A percentile compares a stretch with the other conserved stretches of the same genome.
Evolutionary conservation across 2,888 invertebrate species (phyloP).

Genomic region (Gymnosoma rotundatum): DNA sequence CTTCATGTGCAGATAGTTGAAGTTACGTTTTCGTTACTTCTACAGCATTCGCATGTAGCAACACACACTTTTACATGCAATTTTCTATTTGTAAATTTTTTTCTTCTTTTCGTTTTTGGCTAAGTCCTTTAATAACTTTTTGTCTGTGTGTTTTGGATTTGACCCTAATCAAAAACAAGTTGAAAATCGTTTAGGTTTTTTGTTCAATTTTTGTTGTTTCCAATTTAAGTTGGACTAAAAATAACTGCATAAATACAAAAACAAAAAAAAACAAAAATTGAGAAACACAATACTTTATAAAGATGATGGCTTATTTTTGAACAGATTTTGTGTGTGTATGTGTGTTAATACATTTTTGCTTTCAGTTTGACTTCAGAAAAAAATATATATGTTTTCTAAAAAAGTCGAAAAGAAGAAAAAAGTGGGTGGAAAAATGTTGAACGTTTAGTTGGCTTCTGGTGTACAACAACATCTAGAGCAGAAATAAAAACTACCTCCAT

Average conservation of each 20-base stretch:
- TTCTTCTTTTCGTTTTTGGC: conserved; percentile 19
- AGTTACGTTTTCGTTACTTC: conserved; percentile 48
- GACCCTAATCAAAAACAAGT: conserved; percentile 71
- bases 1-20: conserved; percentile 24
- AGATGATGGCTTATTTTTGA: conserved; percentile 59
- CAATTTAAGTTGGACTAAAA: conserved; percentile 60
- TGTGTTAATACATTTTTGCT: conserved; percentile 4
- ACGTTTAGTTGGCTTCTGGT: background rate
- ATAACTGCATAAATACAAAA: conserved; percentile 36
- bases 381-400: background rate
- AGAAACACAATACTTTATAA: conserved; percentile 51
- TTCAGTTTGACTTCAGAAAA: conserved; percentile 32
- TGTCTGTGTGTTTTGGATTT: conserved; percentile 60
- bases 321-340: conserved; percentile 10
- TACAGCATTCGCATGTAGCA: conserved; percentile 7
- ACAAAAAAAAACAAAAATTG: conserved; percentile 1
- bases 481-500: conserved; percentile 43
- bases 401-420: background rate
- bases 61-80: background rate
- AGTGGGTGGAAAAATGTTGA: background rate
- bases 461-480: conserved; percentile 25
- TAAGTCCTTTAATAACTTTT: conserved; percentile 47
- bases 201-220: conserved; percentile 37
- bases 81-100: background rate
- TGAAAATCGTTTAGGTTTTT: conserved; percentile 70